These are phyloP conservation scores for Megalurothrips usitatus DNA, from an alignment of 2,888 invertebrate genomes.

Conservation along the genomic window DNA sequence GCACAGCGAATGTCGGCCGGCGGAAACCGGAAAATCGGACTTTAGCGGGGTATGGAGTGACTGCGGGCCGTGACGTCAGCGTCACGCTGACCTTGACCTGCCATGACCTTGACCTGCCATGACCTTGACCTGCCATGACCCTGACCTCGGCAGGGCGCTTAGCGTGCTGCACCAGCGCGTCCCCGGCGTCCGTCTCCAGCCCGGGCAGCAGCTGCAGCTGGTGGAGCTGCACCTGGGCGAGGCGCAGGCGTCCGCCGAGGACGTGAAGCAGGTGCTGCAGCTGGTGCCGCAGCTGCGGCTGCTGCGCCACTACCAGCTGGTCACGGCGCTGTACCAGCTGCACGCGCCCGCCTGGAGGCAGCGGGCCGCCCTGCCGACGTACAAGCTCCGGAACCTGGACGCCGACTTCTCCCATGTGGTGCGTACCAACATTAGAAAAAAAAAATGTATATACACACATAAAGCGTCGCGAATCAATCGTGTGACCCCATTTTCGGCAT, in stretches of 20 bases:
- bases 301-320: slow-evolving; percentile 41
- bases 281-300: slow-evolving; percentile 37
- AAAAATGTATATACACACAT: too few species aligned
- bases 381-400: slow-evolving; percentile 41
- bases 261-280: slow-evolving; percentile 38
- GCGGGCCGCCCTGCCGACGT: slow-evolving; percentile 37
- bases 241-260: slow-evolving; percentile 37
- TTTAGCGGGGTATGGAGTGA: too few species aligned
- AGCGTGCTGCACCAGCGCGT: slow-evolving; percentile 4
- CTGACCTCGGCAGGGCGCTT: not conserved
- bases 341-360: slow-evolving; percentile 39
- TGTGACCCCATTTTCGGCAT: too few species aligned
- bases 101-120: too few species aligned
- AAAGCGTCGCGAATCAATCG: too few species aligned
- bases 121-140: too few species aligned
- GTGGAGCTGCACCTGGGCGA: slow-evolving; percentile 41
- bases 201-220: slow-evolving; percentile 30
- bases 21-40: too few species aligned
- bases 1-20: too few species aligned
- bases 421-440: slow-evolving; percentile 23
- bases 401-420: slow-evolving; percentile 43
- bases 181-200: not conserved
- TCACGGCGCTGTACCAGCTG: slow-evolving; percentile 39
- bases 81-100: too few species aligned
- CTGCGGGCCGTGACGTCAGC: too few species aligned